These are phyloP conservation scores for Chloromyia formosa DNA, from an alignment of 2,888 invertebrate species.

Conservation along the genomic window DNA sequence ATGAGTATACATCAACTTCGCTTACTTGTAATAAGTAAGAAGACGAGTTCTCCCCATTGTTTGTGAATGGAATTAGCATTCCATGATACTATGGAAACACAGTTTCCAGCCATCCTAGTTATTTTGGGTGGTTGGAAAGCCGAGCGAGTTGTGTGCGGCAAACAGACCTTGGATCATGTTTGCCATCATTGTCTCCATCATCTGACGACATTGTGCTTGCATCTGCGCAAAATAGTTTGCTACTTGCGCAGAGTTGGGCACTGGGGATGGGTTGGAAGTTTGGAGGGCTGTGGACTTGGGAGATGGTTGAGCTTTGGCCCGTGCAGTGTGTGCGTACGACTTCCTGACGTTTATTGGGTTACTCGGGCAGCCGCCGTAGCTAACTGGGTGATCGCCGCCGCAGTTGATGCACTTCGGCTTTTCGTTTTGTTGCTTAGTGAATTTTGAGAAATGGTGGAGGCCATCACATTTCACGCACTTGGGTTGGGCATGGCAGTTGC, in stretches of 20 bases:
- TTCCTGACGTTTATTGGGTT: neutral
- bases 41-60: neutral
- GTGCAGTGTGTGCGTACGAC: neutral
- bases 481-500: too few species aligned
- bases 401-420: neutral
- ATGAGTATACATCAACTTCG: constrained; percentile 1
- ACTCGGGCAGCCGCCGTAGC: neutral
- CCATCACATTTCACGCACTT: too few species aligned
- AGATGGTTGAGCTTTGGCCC: too few species aligned
- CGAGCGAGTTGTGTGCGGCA: too few species aligned
- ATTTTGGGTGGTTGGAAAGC: neutral
- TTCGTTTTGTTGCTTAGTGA: neutral
- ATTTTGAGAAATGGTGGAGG: too few species aligned
- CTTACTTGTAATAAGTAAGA: neutral
- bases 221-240: neutral
- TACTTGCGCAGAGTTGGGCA: neutral
- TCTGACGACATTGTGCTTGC: neutral
- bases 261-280: neutral
- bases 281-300: neutral
- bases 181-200: neutral
- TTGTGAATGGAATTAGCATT: neutral
- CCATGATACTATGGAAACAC: too few species aligned
- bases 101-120: too few species aligned
- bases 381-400: neutral
- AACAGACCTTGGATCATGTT: neutral